Evolutionary conservation across 2,888 invertebrate genomes (phyloP), one percentile per base, ranked within the genome.

Genomic region (Lasius platythorax): DNA sequence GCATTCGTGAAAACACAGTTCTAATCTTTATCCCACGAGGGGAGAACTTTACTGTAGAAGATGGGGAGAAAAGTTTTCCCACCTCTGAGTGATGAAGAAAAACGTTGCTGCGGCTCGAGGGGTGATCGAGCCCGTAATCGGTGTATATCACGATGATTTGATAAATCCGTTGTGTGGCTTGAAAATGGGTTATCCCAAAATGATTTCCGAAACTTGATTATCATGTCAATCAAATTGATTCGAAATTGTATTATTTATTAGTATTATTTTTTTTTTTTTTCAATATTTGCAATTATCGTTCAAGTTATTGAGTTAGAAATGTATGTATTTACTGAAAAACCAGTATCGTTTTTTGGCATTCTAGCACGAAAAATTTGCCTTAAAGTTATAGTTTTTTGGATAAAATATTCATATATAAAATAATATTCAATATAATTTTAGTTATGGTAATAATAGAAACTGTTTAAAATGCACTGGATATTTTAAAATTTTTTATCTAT

Each of bases 1-100:
- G 83, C 72, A 75, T 78, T 63, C 84, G 82, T 81, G 87, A 89
- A 89, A 90, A 90, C 89, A 87, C 83, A 79, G 74, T 73, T 87
- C 85, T 89, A 89, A 89, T 89, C 90, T 89, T 89, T 5, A 68
- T 74, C 73, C 81, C 61, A 23, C 75, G 40, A 84, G 67, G 86
- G 83, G 84, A 73, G 87, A 82, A 84, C 50, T 84, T 72, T 46
- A 23, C 63, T 50, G 9, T 50, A 58, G 33, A 61, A 68, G 68
- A 63, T 70, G 70, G 85, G 82, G 73, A 50, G 82, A 63, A 74
- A 68, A 84, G 74, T 81, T 82, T 75, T 84, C 79, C 68, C 67
- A 67, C 72, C 84, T 85, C 72, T 81, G 68, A 68, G 66, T 68
- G 70, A 82, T 61, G 75, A 73, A 74, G 76, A 85, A 88, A 89